Conservation (phyloP, 2,113 vertebrate species). For the Paraplagusia blochii region DNA sequence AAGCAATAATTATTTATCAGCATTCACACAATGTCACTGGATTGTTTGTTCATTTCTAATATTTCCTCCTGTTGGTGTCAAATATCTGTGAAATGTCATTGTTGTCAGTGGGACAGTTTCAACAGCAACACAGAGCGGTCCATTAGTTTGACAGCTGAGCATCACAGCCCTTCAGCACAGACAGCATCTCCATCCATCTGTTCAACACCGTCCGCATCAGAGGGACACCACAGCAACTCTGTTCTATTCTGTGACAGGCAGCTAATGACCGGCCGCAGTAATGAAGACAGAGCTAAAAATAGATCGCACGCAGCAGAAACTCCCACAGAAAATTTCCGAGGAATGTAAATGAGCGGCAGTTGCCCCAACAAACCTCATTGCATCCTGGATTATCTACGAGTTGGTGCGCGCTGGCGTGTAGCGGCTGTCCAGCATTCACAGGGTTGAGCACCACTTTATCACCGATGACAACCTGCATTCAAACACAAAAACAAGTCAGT, state of each 20-base stretch:
- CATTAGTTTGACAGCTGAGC: neutral
- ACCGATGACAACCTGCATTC: slow-evolving; percentile 91
- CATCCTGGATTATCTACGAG: slow-evolving; percentile 96
- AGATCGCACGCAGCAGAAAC: slow-evolving; percentile 3
- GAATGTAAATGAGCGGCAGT: slow-evolving; percentile 7
- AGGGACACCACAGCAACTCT: slow-evolving; percentile 11
- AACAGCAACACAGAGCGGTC: too few species aligned
- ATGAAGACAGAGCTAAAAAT: slow-evolving; percentile 12
- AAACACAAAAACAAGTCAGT: slow-evolving; percentile 14
- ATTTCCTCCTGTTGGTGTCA: too few species aligned
- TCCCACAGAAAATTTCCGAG: slow-evolving; percentile 25
- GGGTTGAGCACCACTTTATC: slow-evolving; percentile 98
- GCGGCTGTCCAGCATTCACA: slow-evolving; percentile 94
- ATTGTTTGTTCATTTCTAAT: too few species aligned
- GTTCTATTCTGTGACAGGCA: slow-evolving; percentile 19
- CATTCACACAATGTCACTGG: too few species aligned
- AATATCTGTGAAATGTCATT: neutral
- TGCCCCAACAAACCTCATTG: slow-evolving; percentile 84
- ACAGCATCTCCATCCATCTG: neutral
- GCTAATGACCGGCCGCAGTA: slow-evolving; percentile 11
- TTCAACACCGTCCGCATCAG: slow-evolving; percentile 5
- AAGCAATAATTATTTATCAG: too few species aligned
- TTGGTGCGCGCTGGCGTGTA: slow-evolving; percentile 95
- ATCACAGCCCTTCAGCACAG: neutral
- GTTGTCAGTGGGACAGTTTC: too few species aligned